Evolutionary conservation across 2,888 invertebrate species (phyloP), one percentile per base, ranked within the genome.

Genomic region (Chydorus sphaericus): DNA sequence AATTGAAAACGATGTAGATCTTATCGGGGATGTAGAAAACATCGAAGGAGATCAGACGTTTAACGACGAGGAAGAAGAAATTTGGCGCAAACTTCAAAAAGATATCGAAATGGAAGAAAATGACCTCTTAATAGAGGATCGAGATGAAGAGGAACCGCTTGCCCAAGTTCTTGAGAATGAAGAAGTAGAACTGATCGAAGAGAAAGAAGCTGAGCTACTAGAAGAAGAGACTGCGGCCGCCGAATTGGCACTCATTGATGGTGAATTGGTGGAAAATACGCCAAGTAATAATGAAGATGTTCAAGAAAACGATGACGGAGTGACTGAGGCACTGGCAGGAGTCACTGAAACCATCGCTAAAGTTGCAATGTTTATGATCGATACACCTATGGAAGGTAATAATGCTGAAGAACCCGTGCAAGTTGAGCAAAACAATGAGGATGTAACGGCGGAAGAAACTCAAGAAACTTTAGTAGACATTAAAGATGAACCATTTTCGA

Each of bases 51-150:
- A 52, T 18, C 18, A 26, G 18, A 33, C 14, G 2, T 49, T 23
- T 14, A 49, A 48, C 18, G 57, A 57, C 26, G 57, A 57, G 26
- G 57, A 57, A 33, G 54, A 57, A 48, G 52, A 57, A 7, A 57
- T 57, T 7, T 57, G 57, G 57, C 38, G 48, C 3, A 57, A 57
- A 18, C 30, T 57, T 4, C 57, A 57, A 33, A 33, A 51, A 33
- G 49, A 57, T 48, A 36, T 49, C 4, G 30, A 55, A 14, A 28
- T 57, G n/a, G 57, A 57, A 7, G 38, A 44, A 44, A n/a, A n/a
- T n/a, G n/a, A n/a, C n/a, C n/a, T n/a, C n/a, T n/a, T n/a, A n/a
- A n/a, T n/a, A n/a, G n/a, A n/a, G n/a, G n/a, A n/a, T n/a, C n/a
- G n/a, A n/a, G 57, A 57, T 30, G 54, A 54, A 48, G 29, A 48